phyloP scores from a whole-genome alignment of 2,113 vertebrate species.

The Chunga burmeisteri region DNA sequence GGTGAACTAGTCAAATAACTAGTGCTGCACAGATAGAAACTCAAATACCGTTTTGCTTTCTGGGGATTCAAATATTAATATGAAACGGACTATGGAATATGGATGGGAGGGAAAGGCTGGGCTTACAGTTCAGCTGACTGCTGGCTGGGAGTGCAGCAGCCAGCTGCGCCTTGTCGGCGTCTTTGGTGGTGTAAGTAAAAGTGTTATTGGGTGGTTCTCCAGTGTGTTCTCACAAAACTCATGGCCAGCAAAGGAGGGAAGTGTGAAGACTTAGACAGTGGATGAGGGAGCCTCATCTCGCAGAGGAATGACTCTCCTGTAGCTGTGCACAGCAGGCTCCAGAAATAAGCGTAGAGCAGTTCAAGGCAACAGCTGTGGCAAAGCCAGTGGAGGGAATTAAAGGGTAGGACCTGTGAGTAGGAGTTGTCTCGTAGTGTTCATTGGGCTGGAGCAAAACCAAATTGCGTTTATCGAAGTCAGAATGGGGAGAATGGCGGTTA shows the following conservation, averaged over 20 bases:
- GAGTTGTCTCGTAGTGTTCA: not conserved
- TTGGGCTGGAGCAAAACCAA: not conserved
- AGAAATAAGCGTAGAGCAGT: fast-evolving
- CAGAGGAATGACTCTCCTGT: not conserved
- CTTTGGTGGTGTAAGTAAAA: not conserved
- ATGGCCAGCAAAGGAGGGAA: no score
- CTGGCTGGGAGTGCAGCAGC: not conserved
- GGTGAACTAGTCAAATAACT: no score
- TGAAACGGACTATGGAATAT: not conserved
- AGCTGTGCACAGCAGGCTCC: not conserved
- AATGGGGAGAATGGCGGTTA: not conserved
- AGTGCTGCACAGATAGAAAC: not conserved
- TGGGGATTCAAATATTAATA: not conserved
- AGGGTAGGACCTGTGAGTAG: not conserved
- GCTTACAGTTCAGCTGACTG: not conserved
- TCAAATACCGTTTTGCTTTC: not conserved
- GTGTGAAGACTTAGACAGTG: not conserved
- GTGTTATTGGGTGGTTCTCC: not conserved
- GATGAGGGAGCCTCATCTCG: no score
- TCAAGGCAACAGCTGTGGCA: fast-evolving
- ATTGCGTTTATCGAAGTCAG: not conserved
- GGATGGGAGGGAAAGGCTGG: not conserved
- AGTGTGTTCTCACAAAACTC: not conserved
- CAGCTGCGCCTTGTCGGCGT: fast-evolving
- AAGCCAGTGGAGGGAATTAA: not conserved